A percentile compares a stretch with the other conserved stretches of the same genome.
Evolutionary conservation across 2,113 vertebrate genomes (phyloP).

Genomic region (Pipa parva): DNA sequence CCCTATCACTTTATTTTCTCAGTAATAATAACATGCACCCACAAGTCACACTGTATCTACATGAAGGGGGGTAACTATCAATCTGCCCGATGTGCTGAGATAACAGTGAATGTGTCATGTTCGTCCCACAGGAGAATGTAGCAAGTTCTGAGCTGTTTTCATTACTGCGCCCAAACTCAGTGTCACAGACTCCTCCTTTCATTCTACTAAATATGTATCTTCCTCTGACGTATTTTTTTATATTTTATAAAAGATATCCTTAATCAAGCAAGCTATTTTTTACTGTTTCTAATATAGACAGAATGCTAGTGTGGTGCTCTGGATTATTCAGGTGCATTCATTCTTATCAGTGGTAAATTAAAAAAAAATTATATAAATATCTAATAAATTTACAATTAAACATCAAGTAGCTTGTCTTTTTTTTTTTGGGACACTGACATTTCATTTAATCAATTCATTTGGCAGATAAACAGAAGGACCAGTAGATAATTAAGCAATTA

Average conservation of each 20-base stretch:
- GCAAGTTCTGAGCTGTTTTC: not conserved
- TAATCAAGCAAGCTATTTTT: conserved; percentile 29
- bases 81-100: too few relatives aligned
- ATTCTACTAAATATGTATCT: conserved; percentile 27
- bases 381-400: conserved; percentile 35
- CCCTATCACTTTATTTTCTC: too few relatives aligned
- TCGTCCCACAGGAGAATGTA: conserved; percentile 7
- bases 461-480: too few relatives aligned
- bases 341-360: conserved; percentile 16
- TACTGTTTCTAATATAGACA: conserved; percentile 37
- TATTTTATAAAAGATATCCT: conserved; percentile 38
- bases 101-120: not conserved
- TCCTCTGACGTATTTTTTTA: conserved; percentile 35
- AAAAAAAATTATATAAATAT: not conserved
- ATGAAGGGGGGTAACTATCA: too few relatives aligned
- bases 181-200: not conserved
- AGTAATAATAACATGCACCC: too few relatives aligned
- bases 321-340: not conserved
- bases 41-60: too few relatives aligned
- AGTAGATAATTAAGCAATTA: too few relatives aligned
- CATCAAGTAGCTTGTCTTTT: too few relatives aligned
- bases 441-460: too few relatives aligned
- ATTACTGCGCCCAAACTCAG: not conserved
- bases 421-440: too few relatives aligned
- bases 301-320: conserved; percentile 11